These are phyloP conservation scores for Gallinago paraguaiae DNA, from an alignment of 2,113 vertebrate genomes.

Conservation along the genomic window DNA sequence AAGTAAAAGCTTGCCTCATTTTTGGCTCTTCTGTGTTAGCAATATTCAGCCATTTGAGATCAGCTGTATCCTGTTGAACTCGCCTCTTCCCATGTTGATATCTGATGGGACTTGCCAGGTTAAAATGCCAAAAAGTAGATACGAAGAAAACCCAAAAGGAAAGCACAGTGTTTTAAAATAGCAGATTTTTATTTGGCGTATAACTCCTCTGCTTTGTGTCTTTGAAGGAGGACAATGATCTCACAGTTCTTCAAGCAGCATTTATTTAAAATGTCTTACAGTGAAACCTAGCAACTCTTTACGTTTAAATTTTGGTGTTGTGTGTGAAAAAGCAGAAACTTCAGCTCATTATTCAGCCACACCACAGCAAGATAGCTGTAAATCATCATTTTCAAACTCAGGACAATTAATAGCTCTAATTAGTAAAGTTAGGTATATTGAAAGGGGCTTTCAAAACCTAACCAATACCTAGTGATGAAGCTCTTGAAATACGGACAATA, in stretches of 20 bases:
- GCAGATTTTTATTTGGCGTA: not conserved
- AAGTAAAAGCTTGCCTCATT: not conserved
- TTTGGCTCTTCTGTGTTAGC: not conserved
- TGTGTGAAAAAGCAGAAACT: not conserved
- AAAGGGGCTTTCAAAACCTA: not conserved
- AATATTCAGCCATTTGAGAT: not conserved
- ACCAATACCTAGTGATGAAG: not conserved
- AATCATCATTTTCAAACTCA: not conserved
- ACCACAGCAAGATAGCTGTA: not conserved
- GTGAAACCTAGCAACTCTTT: not conserved
- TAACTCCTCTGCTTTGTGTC: not conserved
- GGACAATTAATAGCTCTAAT: not conserved
- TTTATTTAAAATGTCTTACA: not conserved
- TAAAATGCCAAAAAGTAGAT: not conserved
- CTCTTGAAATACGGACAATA: not conserved
- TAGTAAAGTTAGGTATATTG: not conserved
- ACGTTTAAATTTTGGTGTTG: not conserved
- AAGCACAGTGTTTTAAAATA: not conserved
- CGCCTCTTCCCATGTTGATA: not conserved
- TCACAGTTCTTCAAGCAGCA: not conserved
- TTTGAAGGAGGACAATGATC: not conserved
- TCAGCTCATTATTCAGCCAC: not conserved
- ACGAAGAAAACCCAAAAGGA: not conserved
- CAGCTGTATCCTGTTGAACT: not conserved
- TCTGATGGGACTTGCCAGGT: not conserved